Evolutionary conservation across 1,140 invertebrate species (phyloP).

Genomic region (Acromyrmex charruanus): DNA sequence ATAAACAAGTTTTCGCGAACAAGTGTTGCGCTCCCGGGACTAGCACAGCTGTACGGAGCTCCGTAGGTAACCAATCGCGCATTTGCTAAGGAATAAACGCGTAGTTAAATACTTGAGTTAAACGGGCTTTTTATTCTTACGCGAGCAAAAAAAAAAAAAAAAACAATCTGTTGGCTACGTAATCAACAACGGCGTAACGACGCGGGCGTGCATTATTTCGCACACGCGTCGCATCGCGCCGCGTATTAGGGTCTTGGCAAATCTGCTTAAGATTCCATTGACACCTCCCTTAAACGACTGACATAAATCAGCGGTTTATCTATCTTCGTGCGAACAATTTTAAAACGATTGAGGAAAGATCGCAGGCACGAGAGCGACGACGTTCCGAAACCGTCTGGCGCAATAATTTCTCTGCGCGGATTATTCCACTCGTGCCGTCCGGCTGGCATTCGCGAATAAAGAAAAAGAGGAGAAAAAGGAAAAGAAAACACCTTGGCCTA

Average conservation of each 20-base stretch:
- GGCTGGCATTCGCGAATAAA: not conserved
- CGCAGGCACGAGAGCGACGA: not conserved
- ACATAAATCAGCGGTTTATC: slow-evolving; percentile 50
- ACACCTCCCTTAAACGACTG: slow-evolving; percentile 43
- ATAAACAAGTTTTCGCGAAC: not conserved
- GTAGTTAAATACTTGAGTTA: not conserved
- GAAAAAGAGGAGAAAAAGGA: not conserved
- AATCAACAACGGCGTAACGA: slow-evolving; percentile 44
- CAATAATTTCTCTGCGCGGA: slow-evolving; percentile 16
- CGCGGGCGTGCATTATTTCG: slow-evolving; percentile 33
- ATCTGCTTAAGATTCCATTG: slow-evolving; percentile 54
- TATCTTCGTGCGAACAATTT: slow-evolving; percentile 55
- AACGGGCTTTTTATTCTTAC: slow-evolving; percentile 51
- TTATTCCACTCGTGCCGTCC: slow-evolving; percentile 23
- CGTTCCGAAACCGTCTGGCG: slow-evolving; percentile 22
- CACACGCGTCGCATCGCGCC: slow-evolving; percentile 31
- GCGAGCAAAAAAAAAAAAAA: slow-evolving; percentile 8
- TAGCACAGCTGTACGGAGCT: not conserved
- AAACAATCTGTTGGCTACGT: slow-evolving; percentile 62
- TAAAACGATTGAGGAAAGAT: slow-evolving; percentile 38
- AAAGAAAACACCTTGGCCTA: too few relatives aligned
- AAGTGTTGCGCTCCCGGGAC: not conserved
- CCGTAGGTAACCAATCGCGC: not conserved
- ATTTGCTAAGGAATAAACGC: not conserved
- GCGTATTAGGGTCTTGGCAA: slow-evolving; percentile 42